Evolutionary conservation across 2,888 invertebrate species (phyloP), one percentile per base, ranked within the genome.

Genomic region (Acleris laterana): DNA sequence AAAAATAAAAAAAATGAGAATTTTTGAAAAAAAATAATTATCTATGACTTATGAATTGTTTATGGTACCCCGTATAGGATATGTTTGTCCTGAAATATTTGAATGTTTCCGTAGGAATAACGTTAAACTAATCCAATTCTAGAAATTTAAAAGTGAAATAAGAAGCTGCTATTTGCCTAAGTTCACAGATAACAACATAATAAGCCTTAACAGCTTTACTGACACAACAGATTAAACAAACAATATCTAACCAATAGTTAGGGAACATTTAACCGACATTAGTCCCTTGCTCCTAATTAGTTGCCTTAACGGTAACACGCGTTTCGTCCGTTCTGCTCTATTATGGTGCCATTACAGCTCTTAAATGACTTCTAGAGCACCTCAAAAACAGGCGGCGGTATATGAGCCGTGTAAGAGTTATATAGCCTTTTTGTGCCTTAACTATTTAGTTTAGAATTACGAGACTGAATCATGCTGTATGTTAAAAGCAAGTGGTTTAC

Each of bases 201-300:
- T 38, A 38, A 46, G 46, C 46, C 46, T 46, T 17, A 46, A 2
- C 7, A 1, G 46, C 46, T 17, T 19, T 6, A 49, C 49, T 49
- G 49, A 4, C 11, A 20, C 11, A 20, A 13, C 11, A 19, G 13
- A 49, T 42, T 25, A 38, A 60, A 53, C 64, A 38, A 50, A 55
- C 60, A 60, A 55, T 32, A 63, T 51, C 13, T 63, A 60, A 55
- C 65, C 60, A 61, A 65, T 51, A 60, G 55, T 65, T 50, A 61
- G 49, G 60, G 59, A 17, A 59, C 52, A 48, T 60, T 64, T 50
- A 65, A 60, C 65, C 49, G 22, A 20, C 50, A 44, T 61, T 38
- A 55, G 59, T 49, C 64, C 64, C 51, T 51, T 48, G 22, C 46
- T 55, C 60, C 55, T 60, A 65, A 65, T 65, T 60, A 60, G 58